A percentile compares a stretch with the other conserved stretches of the same genome.
phyloP scores from a whole-genome alignment of 2,113 vertebrate genomes.

The Tetrax tetrax region DNA sequence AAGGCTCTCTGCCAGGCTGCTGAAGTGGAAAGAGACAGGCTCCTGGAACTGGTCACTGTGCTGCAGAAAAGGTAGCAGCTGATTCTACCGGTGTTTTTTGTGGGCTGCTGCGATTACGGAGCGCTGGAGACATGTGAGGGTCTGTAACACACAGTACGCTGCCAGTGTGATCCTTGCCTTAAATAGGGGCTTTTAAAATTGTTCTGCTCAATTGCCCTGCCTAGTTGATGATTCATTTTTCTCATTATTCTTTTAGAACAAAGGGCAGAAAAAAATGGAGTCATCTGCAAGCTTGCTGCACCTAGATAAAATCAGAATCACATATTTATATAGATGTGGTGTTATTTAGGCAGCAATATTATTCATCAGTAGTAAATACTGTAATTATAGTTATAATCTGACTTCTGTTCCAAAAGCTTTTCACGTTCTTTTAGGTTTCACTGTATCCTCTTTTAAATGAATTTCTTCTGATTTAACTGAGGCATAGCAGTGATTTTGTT shows the following conservation, averaged over 20 bases:
- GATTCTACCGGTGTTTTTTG: neutral
- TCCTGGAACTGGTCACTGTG: slow-evolving; percentile 77
- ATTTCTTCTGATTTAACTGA: neutral
- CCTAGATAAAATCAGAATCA: neutral
- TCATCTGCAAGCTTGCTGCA: neutral
- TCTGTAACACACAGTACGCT: fast-evolving
- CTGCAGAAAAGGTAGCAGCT: slow-evolving; percentile 80
- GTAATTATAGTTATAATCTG: neutral
- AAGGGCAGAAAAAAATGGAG: neutral
- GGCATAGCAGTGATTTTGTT: neutral
- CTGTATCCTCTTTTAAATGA: neutral
- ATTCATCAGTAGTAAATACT: slow-evolving; percentile 10
- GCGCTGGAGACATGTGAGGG: neutral
- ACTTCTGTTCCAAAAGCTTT: neutral
- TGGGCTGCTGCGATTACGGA: neutral
- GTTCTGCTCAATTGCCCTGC: slow-evolving; percentile 12
- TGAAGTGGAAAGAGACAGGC: slow-evolving; percentile 76
- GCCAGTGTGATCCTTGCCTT: neutral
- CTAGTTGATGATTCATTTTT: neutral
- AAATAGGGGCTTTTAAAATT: neutral
- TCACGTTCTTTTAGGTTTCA: neutral
- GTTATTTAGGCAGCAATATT: neutral
- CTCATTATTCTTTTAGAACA: slow-evolving; percentile 17
- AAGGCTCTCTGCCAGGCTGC: slow-evolving; percentile 76
- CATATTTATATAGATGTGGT: neutral